Evolutionary conservation across 2,888 invertebrate genomes (phyloP).

Genomic region (Alviniconcha strummeri): DNA sequence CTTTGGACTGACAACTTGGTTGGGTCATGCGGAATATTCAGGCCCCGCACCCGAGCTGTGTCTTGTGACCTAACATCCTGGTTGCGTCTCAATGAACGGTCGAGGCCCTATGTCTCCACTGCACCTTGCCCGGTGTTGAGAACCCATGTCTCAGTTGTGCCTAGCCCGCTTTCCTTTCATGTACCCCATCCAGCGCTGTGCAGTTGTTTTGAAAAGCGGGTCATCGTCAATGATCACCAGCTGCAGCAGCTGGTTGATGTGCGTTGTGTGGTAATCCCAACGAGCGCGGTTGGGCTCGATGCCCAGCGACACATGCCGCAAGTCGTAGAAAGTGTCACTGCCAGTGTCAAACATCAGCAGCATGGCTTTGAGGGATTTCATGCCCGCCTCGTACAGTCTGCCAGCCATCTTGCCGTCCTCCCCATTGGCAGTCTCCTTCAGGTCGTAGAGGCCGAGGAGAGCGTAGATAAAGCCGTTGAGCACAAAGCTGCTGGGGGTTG

Average conservation of each 20-base stretch:
- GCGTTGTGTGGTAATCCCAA: constrained; percentile 99
- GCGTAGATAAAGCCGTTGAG: constrained; percentile 99
- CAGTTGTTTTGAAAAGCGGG: constrained; percentile 87
- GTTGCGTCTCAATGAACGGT: not conserved
- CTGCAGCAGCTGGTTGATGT: constrained; percentile 90
- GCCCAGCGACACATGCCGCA: constrained; percentile 87
- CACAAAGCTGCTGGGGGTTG: constrained; percentile 91
- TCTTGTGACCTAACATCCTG: no score
- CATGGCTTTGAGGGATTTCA: constrained; percentile 88
- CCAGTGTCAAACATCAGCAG: constrained; percentile 93
- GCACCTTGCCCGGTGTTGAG: not conserved
- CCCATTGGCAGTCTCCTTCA: constrained; percentile 84
- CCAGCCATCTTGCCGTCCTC: constrained; percentile 79
- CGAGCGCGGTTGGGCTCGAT: constrained; percentile 92
- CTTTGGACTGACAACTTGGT: not conserved
- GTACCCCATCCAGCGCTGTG: constrained; percentile 94
- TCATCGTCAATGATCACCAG: constrained; percentile 87
- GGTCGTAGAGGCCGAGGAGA: constrained; percentile 94
- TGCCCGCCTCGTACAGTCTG: constrained; percentile 62
- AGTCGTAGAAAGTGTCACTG: constrained; percentile 95
- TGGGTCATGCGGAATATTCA: not conserved
- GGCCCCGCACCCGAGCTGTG: not conserved
- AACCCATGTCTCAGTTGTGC: constrained; percentile 84
- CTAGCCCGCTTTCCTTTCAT: constrained; percentile 95
- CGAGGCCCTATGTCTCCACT: not conserved